Conservation (phyloP, 2,888 invertebrate species). For the Lamellibrachia satsuma region DNA sequence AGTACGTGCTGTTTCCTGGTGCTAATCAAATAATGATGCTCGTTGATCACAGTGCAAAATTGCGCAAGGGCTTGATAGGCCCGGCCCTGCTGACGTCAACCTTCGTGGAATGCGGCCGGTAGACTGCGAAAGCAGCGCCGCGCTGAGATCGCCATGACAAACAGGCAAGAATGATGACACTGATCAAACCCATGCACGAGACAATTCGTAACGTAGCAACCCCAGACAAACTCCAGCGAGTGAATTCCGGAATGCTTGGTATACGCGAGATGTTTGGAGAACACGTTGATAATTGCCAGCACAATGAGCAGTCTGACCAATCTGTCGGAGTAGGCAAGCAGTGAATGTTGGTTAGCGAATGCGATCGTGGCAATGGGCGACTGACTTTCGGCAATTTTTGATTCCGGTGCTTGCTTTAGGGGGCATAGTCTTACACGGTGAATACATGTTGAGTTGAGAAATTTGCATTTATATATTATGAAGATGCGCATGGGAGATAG, state of each 20-base stretch:
- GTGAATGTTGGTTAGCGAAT: not conserved
- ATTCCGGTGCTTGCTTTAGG: not conserved
- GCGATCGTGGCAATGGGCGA: not conserved
- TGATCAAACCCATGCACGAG: not conserved
- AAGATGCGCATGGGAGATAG: not conserved
- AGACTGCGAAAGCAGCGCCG: not conserved
- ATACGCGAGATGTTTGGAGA: not conserved
- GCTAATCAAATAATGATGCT: too few relatives aligned
- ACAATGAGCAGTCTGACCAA: not conserved
- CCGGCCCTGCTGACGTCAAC: not conserved
- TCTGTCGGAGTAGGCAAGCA: not conserved
- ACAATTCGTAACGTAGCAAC: slow-evolving; percentile 11
- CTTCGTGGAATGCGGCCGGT: not conserved
- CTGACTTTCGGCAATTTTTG: not conserved
- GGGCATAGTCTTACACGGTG: not conserved
- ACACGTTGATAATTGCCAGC: not conserved
- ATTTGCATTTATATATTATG: not conserved
- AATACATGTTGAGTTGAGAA: not conserved
- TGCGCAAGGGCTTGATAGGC: too few relatives aligned
- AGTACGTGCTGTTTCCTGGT: too few relatives aligned
- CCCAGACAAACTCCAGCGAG: not conserved
- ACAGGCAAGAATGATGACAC: not conserved
- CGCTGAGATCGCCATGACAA: not conserved
- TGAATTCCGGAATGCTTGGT: not conserved
- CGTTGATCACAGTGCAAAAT: too few relatives aligned